Base-by-base conservation (phyloP, 2,888 invertebrate genomes). In the Aleiodes alternator region DNA sequence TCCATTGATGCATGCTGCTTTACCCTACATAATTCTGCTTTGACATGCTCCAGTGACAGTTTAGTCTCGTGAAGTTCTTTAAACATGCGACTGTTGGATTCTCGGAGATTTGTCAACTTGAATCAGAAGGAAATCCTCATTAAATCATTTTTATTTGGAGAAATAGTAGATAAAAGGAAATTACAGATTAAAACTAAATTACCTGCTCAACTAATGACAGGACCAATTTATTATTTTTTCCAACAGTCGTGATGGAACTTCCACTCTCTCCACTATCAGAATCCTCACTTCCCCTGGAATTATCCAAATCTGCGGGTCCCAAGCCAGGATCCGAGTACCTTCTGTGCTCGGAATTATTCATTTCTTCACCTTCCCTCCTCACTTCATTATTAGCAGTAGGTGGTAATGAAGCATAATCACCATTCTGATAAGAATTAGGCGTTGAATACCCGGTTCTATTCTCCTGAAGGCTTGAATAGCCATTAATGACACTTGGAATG, bases 41-140 rank as follows among this genome's bases (percentile, higher is more conserved):
- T 89, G 34, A 89, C 82, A 59, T 77, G 83, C 73, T 87, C 87
- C 74, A 92, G 81, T 82, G 92, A 91, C 91, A 94, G 93, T 91
- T 93, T 94, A 75, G 95, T 93, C 84, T 95, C 94, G 84, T 93
- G 92, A 82, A 96, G 91, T 87, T 95, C 95, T 87, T 94, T 93
- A 84, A 92, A 94, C 85, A 96, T 91, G 90, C 94, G 94, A 82
- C 94, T 92, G 89, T 96, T 95, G 75, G 92, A 92, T 82, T 94
- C 93, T 86, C 94, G 95, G 82, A 96, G 87, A 72, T 93, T 84
- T 38, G 88, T 88, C 85, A 89, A 87, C 89, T 89, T 6, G 0
- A 31, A n/a, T 6, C 2, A 5, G 69, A 34, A 69, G 31, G 31
- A 59, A 48, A 69, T 31, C 38, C 34, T 51, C 43, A 56, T 55